Conservation (phyloP, 2,797 vertebrate genomes). For the Anguilla marmorata region DNA sequence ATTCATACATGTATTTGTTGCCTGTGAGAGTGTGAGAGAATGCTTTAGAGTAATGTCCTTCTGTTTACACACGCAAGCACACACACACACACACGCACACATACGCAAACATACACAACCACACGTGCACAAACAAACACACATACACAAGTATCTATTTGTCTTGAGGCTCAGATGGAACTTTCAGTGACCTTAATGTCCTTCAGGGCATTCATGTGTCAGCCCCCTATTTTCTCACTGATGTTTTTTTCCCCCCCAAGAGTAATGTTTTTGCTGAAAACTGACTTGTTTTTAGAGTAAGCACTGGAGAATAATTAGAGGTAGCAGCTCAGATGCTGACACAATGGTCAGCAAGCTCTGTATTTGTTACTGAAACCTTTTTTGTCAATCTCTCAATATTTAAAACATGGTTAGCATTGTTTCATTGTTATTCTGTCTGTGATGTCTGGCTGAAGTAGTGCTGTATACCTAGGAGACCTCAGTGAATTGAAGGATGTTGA, state of each 20-base stretch:
- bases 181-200: not conserved
- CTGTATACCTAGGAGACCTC: not conserved
- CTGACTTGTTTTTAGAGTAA: not conserved
- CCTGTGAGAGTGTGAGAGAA: not conserved
- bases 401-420: not conserved
- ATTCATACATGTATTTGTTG: not conserved
- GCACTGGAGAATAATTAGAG: too few relatives aligned
- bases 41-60: not conserved
- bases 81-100: too few relatives aligned
- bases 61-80: not conserved
- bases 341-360: not conserved
- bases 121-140: not conserved
- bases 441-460: not conserved
- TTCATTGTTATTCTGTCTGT: not conserved
- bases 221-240: not conserved
- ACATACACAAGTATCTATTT: not conserved
- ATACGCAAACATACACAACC: too few relatives aligned
- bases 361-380: not conserved
- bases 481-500: not conserved
- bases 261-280: not conserved
- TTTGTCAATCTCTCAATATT: not conserved
- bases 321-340: too few relatives aligned
- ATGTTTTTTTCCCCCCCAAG: not conserved
- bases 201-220: not conserved
- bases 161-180: not conserved